These are phyloP conservation scores for Bombus fervidus DNA, from an alignment of 1,140 invertebrate species.

Conservation along the genomic window DNA sequence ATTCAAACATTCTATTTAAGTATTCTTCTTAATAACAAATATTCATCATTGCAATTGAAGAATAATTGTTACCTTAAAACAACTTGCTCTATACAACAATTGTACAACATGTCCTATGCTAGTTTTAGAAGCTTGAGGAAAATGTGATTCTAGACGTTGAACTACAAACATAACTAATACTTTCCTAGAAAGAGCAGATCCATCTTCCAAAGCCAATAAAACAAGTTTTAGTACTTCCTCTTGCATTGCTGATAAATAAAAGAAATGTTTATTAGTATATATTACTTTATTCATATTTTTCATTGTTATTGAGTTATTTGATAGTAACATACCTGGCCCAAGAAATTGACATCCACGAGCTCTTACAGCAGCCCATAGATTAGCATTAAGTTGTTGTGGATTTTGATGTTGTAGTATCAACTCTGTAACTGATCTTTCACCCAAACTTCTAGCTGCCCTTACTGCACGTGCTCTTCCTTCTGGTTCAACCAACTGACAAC, in stretches of 20 bases:
- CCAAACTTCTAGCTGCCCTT: conserved; percentile 93
- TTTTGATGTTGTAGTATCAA: conserved; percentile 97
- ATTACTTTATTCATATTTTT: not conserved
- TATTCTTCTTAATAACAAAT: not conserved
- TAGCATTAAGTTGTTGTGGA: conserved; percentile 94
- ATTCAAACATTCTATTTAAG: conserved; percentile 38
- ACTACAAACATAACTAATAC: conserved; percentile 99
- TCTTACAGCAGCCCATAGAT: conserved; percentile 98
- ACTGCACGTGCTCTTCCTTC: conserved; percentile 92
- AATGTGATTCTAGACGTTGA: conserved; percentile 96
- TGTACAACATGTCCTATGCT: conserved; percentile 99
- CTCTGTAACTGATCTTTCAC: conserved; percentile 97
- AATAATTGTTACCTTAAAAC: conserved; percentile 92
- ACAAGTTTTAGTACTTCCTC: conserved; percentile 98
- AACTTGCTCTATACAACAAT: conserved; percentile 97
- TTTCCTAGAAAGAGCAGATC: conserved; percentile 97
- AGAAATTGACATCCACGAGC: conserved; percentile 99
- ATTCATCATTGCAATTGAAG: not conserved
- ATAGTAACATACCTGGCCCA: conserved; percentile 89
- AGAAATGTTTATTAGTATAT: not conserved
- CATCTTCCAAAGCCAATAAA: conserved; percentile 96
- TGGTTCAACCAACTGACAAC: conserved; percentile 95
- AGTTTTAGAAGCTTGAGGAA: conserved; percentile 98
- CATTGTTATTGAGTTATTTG: not conserved
- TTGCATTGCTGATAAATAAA: conserved; percentile 91